Conservation (phyloP, 2,113 vertebrate genomes). For the Megaceryle maxima region DNA sequence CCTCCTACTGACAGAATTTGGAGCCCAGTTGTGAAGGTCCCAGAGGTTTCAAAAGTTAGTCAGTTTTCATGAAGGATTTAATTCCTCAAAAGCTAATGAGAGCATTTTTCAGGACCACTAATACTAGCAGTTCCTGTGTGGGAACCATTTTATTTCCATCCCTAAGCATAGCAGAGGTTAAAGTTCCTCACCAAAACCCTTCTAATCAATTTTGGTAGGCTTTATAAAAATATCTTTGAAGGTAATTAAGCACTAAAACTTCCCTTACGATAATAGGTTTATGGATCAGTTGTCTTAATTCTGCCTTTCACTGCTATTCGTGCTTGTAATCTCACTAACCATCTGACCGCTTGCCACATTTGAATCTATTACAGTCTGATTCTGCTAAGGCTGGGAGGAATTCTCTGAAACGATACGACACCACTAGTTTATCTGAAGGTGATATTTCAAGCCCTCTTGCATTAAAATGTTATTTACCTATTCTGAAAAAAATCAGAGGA, state of each 20-base stretch:
- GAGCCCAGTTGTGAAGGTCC: not conserved
- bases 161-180: not conserved
- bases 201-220: not conserved
- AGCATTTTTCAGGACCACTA: not conserved
- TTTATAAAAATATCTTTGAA: constrained; percentile 4
- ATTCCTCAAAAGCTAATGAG: not conserved
- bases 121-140: not conserved
- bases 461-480: constrained; percentile 30
- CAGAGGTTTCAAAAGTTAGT: not conserved
- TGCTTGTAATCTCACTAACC: constrained; percentile 37
- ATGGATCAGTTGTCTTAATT: constrained; percentile 53
- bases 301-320: not conserved
- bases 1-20: not conserved
- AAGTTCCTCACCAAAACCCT: not conserved
- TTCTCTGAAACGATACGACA: not conserved
- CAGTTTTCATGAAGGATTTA: not conserved
- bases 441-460: not conserved
- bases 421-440: not conserved
- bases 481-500: constrained; percentile 19
- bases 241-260: constrained; percentile 41
- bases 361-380: constrained; percentile 13
- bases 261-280: not conserved
- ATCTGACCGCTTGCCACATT: constrained; percentile 24
- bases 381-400: not conserved
- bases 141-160: not conserved